phyloP scores from a whole-genome alignment of 1,140 invertebrate species.

The Bombus ignitus region DNA sequence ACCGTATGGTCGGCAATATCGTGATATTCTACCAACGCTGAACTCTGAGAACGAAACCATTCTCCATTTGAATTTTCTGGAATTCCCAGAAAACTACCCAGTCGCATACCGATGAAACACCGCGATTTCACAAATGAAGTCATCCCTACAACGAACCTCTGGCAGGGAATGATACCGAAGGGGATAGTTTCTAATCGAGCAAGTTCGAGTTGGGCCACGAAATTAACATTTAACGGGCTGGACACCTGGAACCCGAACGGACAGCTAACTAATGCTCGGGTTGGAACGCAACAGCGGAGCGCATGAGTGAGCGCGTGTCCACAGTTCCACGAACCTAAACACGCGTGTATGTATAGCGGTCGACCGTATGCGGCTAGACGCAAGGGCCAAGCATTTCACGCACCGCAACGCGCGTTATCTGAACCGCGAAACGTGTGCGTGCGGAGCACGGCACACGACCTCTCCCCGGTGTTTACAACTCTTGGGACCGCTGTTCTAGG shows the following conservation, averaged over 20 bases:
- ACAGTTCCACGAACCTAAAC: background rate
- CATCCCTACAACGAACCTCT: conserved; percentile 34
- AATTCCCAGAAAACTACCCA: background rate
- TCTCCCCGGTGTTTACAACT: conserved; percentile 14
- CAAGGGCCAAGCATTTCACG: conserved; percentile 10
- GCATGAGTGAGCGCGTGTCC: background rate
- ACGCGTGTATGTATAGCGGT: background rate
- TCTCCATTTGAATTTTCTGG: background rate
- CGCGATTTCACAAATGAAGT: conserved; percentile 61
- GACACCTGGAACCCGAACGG: conserved; percentile 64
- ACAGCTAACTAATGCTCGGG: conserved; percentile 67
- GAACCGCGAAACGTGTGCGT: conserved; percentile 25
- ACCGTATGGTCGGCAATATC: no score
- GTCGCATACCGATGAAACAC: background rate
- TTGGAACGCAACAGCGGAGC: no score
- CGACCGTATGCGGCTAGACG: background rate
- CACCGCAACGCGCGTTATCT: conserved; percentile 25
- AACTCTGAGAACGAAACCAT: no score
- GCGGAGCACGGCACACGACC: no score
- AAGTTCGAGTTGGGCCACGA: conserved; percentile 66
- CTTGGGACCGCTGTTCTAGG: background rate
- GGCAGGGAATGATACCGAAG: background rate
- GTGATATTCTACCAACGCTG: no score
- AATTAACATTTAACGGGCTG: conserved; percentile 76
- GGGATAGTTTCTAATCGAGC: conserved; percentile 75